These are phyloP conservation scores for Pyrocephalus nanus DNA, from an alignment of 2,797 vertebrate genomes.

Conservation along the genomic window DNA sequence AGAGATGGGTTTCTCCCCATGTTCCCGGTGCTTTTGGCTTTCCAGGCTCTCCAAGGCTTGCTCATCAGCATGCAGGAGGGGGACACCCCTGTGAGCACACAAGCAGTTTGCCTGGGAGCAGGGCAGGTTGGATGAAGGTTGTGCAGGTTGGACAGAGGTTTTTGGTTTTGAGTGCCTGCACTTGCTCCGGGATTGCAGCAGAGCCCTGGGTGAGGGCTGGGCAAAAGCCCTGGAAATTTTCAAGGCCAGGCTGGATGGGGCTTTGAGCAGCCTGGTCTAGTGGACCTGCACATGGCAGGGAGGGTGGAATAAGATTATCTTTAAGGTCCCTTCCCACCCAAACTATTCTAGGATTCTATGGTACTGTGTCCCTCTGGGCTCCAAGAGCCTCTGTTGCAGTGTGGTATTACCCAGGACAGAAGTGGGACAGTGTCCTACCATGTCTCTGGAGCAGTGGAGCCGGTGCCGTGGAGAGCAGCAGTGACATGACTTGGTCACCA, in stretches of 20 bases:
- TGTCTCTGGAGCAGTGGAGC: neutral
- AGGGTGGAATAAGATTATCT: neutral
- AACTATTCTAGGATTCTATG: neutral
- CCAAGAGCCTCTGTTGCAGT: neutral
- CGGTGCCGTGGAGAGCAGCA: neutral
- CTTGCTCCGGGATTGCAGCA: neutral
- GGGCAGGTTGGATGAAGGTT: neutral
- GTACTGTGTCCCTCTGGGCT: rapidly evolving
- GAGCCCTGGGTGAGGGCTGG: neutral
- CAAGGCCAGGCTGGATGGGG: neutral
- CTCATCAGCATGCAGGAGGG: neutral
- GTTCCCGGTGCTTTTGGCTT: neutral
- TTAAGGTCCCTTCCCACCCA: neutral
- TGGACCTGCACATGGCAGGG: neutral
- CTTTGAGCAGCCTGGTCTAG: neutral
- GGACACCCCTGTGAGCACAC: neutral
- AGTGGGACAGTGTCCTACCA: neutral
- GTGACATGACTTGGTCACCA: neutral
- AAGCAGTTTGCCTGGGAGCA: rapidly evolving
- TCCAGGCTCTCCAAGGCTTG: neutral
- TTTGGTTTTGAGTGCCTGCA: rapidly evolving
- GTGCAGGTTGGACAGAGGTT: neutral
- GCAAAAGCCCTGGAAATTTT: neutral
- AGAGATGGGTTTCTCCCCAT: neutral
- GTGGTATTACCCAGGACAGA: neutral